Base-by-base conservation (phyloP, 1,140 invertebrate species). In the Zaprionus taronus region DNA sequence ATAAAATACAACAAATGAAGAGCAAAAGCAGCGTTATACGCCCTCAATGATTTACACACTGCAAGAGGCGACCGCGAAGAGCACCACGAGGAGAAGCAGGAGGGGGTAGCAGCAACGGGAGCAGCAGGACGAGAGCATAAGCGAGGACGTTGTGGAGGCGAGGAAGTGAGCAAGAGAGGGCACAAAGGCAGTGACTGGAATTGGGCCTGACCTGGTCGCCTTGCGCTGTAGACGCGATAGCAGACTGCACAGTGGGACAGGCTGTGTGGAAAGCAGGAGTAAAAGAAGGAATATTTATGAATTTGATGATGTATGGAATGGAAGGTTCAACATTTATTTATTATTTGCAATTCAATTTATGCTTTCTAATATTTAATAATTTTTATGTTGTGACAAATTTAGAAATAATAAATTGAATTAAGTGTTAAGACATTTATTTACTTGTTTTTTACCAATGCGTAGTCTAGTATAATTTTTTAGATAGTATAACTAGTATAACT, bases 1-100 rank as follows among this genome's bases (percentile, higher is more conserved):
- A 90, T 90, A 90, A 90, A 90, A 90, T 82, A 90, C 86, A 90
- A 90, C 85, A 90, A 90, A 90, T 90, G 85, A 90, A 90, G 85
- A 90, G 85, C 85, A 90, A 90, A 82, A 82, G 85, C 80, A 75
- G 76, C 77, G 85, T 82, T 90, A 90, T 90, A 90, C 81, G 85
- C 85, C 85, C 85, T 83, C 82, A 79, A 78, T 90, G 85, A 90
- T 90, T 90, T 90, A 90, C 85, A 89, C 79, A 86, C 74, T 36
- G 49, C 75, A 66, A 58, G 51, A 56, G 17, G 20, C 51, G 15
- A 28, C n/a, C 41, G n/a, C 41, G 41, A 36, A 11, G 63, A 12
- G 24, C 24, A 76, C 44, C n/a, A 47, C n/a, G 36, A 58, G n/a
- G 76, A 67, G 24, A 44, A 72, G 12, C 53, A 51, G 24, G 34